Conservation (phyloP, 2,113 vertebrate species). For the Craseonycteris thonglongyai region DNA sequence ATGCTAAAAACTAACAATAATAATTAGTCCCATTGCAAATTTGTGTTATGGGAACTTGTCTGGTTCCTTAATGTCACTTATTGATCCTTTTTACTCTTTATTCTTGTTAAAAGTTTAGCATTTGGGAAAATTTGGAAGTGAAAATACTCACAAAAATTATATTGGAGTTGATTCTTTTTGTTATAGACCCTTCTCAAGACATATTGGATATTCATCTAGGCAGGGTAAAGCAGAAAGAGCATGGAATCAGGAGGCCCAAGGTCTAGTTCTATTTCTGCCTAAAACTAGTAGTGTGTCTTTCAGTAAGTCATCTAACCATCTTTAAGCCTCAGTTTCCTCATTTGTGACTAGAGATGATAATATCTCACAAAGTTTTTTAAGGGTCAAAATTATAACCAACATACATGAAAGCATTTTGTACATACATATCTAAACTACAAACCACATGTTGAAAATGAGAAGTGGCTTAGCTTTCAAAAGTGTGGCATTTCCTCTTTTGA, state of each 20-base stretch:
- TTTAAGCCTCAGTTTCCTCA: background rate
- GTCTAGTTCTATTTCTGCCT: background rate
- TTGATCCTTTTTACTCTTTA: background rate
- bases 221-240: background rate
- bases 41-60: background rate
- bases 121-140: background rate
- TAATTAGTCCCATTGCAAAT: background rate
- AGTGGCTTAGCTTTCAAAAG: conserved; percentile 19
- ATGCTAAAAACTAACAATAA: background rate
- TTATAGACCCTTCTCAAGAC: background rate
- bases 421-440: background rate
- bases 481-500: conserved; percentile 27
- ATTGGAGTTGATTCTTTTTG: background rate
- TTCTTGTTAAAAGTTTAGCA: background rate
- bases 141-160: background rate
- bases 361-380: background rate
- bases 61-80: background rate
- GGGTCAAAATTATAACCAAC: background rate
- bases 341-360: background rate
- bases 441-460: background rate
- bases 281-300: background rate
- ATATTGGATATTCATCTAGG: background rate
- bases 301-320: background rate
- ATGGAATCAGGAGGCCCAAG: background rate
- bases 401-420: background rate